These are phyloP conservation scores for Eulimnadia texana DNA, from an alignment of 1,140 invertebrate genomes.

Conservation along the genomic window DNA sequence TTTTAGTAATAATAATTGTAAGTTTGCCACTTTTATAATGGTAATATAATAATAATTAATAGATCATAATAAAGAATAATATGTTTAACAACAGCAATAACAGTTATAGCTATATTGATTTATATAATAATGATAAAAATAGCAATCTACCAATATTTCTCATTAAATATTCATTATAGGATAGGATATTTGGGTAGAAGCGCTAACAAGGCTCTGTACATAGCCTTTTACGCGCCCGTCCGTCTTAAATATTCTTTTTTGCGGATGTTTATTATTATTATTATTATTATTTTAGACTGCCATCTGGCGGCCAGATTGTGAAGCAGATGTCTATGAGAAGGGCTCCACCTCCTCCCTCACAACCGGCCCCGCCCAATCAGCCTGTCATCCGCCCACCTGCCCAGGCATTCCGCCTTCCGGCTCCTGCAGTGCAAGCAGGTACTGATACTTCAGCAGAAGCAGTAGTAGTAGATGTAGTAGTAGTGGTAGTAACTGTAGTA, in stretches of 20 bases:
- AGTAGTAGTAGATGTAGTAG: no score
- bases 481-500: no score
- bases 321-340: slow-evolving; percentile 9
- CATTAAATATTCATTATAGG: background rate
- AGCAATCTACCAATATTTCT: no score
- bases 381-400: slow-evolving; percentile 24
- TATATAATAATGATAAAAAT: no score
- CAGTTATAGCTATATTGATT: no score
- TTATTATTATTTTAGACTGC: background rate
- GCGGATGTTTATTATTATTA: background rate
- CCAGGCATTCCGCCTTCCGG: slow-evolving; percentile 25
- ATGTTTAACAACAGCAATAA: no score
- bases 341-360: slow-evolving; percentile 35
- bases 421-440: slow-evolving; percentile 7
- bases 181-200: background rate
- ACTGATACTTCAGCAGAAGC: background rate
- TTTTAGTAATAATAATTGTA: no score
- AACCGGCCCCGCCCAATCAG: slow-evolving; percentile 37
- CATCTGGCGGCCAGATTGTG: background rate
- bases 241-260: background rate
- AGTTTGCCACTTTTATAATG: no score
- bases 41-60: no score
- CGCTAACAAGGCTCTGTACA: background rate
- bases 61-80: no score
- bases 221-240: background rate